Evolutionary conservation across 2,888 invertebrate genomes (phyloP).

Genomic region (Rhingia rostrata): DNA sequence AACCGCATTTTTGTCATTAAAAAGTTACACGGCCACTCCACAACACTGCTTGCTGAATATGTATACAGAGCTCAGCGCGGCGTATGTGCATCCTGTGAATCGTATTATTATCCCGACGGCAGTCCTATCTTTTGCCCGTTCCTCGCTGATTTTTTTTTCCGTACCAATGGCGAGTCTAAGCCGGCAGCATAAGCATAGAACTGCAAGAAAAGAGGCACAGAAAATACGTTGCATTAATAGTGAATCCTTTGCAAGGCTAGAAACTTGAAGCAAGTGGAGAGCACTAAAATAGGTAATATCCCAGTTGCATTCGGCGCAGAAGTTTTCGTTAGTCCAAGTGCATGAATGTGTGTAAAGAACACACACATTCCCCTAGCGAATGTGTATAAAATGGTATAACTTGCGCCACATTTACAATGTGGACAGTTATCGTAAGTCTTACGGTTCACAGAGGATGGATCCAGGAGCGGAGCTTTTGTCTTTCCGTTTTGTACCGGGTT

Average conservation of each 20-base stretch:
- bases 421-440: slow-evolving; percentile 68
- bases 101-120: slow-evolving; percentile 66
- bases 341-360: slow-evolving; percentile 34
- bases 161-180: slow-evolving; percentile 38
- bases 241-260: slow-evolving; percentile 45
- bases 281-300: slow-evolving; percentile 61
- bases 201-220: slow-evolving; percentile 69
- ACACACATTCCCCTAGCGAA: slow-evolving; percentile 20
- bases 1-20: slow-evolving; percentile 75
- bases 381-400: slow-evolving; percentile 39
- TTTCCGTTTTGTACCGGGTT: slow-evolving; percentile 58
- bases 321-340: slow-evolving; percentile 21
- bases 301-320: slow-evolving; percentile 16
- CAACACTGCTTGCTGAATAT: slow-evolving; percentile 51
- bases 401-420: slow-evolving; percentile 54
- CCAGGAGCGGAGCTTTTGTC: slow-evolving; percentile 37
- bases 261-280: slow-evolving; percentile 50
- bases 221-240: slow-evolving; percentile 64
- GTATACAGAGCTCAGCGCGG: slow-evolving; percentile 52
- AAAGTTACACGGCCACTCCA: slow-evolving; percentile 73
- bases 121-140: slow-evolving; percentile 54
- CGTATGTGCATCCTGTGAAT: slow-evolving; percentile 69
- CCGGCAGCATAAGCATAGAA: slow-evolving; percentile 11
- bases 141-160: slow-evolving; percentile 3
- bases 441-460: slow-evolving; percentile 33